Percentiles rank a stretch among this genome's conserved stretches.
Conservation (phyloP, 2,888 invertebrate genomes). For the Troilus luridus region DNA sequence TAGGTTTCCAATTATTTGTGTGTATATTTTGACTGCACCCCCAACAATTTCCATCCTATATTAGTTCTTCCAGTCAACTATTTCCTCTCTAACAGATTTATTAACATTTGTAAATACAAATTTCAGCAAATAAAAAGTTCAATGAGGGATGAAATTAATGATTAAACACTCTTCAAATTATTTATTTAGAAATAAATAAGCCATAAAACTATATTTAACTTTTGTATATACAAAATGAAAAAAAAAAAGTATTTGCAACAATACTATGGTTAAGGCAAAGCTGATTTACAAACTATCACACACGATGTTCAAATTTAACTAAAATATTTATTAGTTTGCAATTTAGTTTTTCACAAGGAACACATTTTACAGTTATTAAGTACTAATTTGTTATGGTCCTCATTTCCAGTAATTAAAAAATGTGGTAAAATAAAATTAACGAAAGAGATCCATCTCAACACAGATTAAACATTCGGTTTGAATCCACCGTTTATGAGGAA, state of each 20-base stretch:
- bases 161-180: conserved; percentile 18
- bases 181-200: conserved; percentile 57
- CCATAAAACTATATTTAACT: conserved; percentile 51
- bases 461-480: background rate
- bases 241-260: conserved; percentile 35
- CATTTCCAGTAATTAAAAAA: conserved; percentile 22
- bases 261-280: conserved; percentile 49
- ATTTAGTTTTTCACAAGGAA: background rate
- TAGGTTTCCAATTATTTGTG: no score
- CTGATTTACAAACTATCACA: conserved; percentile 51
- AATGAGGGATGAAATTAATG: background rate
- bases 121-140: background rate
- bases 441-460: conserved; percentile 33
- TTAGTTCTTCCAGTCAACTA: no score
- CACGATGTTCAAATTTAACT: conserved; percentile 32
- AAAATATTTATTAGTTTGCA: conserved; percentile 28
- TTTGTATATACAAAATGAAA: conserved; percentile 48
- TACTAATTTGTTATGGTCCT: conserved; percentile 49
- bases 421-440: conserved; percentile 26
- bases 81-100: no score
- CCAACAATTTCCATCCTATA: no score
- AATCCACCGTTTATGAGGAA: conserved; percentile 15
- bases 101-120: background rate
- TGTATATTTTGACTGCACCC: no score
- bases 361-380: conserved; percentile 37